Evolutionary conservation across 2,797 vertebrate species (phyloP).

Genomic region (Ara ararauna): DNA sequence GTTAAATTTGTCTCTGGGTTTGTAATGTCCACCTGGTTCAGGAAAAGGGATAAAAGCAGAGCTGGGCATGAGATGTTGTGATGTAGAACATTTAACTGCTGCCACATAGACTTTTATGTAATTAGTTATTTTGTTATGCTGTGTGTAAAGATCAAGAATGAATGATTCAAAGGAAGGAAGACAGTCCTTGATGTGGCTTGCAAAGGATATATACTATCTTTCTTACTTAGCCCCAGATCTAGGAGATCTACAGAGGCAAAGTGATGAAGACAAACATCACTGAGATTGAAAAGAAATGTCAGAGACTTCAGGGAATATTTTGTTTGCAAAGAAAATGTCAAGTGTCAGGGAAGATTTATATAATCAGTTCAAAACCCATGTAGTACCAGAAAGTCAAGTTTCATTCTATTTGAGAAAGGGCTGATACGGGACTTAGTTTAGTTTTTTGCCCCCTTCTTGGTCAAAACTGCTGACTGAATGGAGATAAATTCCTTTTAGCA

Average conservation of each 20-base stretch:
- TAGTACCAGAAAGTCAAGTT: neutral
- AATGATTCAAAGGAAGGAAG: neutral
- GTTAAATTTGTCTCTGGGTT: neutral
- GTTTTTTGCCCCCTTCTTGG: neutral
- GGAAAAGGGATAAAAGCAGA: neutral
- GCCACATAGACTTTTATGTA: neutral
- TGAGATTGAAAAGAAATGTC: neutral
- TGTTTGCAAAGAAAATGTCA: neutral
- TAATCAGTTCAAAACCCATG: neutral
- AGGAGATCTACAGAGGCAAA: neutral
- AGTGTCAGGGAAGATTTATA: neutral
- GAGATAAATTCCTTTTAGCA: neutral
- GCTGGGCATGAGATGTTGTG: neutral
- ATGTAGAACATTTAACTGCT: neutral
- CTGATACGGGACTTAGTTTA: neutral
- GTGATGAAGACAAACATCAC: neutral
- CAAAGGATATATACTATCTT: neutral
- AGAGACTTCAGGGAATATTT: neutral
- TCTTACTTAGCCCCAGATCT: neutral
- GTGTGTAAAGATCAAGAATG: neutral
- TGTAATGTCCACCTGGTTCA: neutral
- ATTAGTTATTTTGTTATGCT: neutral
- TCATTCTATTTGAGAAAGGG: neutral
- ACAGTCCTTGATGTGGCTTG: neutral
- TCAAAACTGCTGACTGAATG: neutral